Evolutionary conservation across 92 coral and sea anemone genomes (phyloP), one percentile per base, ranked within the genome.

Genomic region (Actinernus sp.): DNA sequence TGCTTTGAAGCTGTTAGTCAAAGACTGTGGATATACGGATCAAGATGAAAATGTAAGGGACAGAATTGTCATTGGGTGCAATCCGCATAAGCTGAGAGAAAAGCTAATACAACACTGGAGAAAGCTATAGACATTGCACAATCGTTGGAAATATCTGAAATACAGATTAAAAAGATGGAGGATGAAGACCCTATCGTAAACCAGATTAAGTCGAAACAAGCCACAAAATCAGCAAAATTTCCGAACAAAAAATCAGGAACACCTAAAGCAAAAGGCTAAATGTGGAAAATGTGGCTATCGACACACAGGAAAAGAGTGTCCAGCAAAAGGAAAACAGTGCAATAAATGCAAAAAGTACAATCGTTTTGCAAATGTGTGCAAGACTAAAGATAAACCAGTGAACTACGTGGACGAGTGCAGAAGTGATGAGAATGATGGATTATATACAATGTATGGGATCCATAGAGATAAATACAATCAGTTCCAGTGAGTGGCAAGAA

Each of bases 71-170:
- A 50, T 52, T 51, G 86, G 86, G 3, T 49, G 65, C 26, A 31
- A 69, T 25, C 26, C 72, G 9, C 20, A 67, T 14, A 79, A 69
- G 54, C 52, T 71, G 16, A 41, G 71, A 78, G 85, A 78, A 33
- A 59, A 40, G 28, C 68, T 68, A 10, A 59, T 69, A 29, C 64
- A 58, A 33, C 71, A 79, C 58, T 78, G 85, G 19, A 58, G 71
- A 78, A 5, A 68, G 84, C 86, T 28, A 44, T 79, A 9, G 79
- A 61, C 25, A 79, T 62, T 12, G 73, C 72, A 17, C 13, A 48
- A 31, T 38, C 79, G 2, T 31, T 43, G 37, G 80, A 79, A 44
- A 17, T 47, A 36, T 51, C 87, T 21, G 22, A 61, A 23, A 18
- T 31, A 18, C 66, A 79, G 26, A 34, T 79, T 4, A 24, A 63